Evolutionary conservation across 1,140 invertebrate species (phyloP), one percentile per base, ranked within the genome.

Genomic region (Scaptodrosophila lebanonensis): DNA sequence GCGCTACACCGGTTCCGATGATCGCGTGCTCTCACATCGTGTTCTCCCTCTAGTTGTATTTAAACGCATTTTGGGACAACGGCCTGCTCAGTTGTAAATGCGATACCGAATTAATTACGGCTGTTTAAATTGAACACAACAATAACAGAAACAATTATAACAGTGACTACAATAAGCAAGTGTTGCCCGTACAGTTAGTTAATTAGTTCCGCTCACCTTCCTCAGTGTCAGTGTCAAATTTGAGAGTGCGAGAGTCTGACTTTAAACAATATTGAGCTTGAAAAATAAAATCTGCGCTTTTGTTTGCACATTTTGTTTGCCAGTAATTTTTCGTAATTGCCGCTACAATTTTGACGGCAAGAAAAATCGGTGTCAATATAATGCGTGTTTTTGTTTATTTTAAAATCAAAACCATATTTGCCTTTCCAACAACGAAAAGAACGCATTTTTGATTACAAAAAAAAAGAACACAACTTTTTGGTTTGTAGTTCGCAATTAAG

Each of bases 371-470:
- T 20, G 61, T 36, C 43, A 73, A 75, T 63, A 83, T 79, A 67
- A 83, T 84, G 79, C 54, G 51, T 51, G 73, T 56, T 67, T 75
- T 84, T 75, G 73, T 84, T 67, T 84, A 84, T 64, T 84, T 84
- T 40, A 84, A 84, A 84, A 84, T 84, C 48, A 73, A 84, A 75
- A 84, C 79, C 36, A 84, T 84, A 52, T 84, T 84, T 43, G 79
- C 79, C 62, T 84, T 84, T 66, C 79, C 79, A 58, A 84, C 79
- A 49, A 84, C 66, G 43, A 84, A 84, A 84, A 83, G 79, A 84
- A 84, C 79, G 79, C 72, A 79, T 70, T 83, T 83, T 54, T 83
- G 54, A 77, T 51, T 60, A 66, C 72, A 43, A 48, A 25, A 36
- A 38, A 39, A 48, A 38, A n/a, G 15, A 17, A 42, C 8, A 35